Evolutionary conservation across 2,888 invertebrate species (phyloP).

Genomic region (Parasteatoda lunata): DNA sequence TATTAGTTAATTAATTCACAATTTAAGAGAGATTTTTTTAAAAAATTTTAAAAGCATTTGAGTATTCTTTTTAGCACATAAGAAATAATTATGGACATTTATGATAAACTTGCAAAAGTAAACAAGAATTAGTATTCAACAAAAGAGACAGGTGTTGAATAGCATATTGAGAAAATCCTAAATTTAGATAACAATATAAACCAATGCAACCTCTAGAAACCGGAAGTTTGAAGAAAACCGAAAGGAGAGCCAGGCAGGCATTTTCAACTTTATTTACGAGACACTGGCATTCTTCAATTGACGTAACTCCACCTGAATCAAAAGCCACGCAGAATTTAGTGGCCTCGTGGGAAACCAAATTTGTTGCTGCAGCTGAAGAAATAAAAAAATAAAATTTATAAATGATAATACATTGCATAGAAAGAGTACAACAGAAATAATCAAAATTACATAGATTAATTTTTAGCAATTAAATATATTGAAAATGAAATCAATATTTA

Average conservation of each 20-base stretch:
- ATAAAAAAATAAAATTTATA: not conserved
- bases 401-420: no score
- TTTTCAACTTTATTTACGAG: constrained; percentile 42
- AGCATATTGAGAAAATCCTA: not conserved
- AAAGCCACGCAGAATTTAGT: constrained; percentile 61
- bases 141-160: not conserved
- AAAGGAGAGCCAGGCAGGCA: constrained; percentile 43
- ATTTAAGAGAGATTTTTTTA: no score
- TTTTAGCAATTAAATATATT: no score
- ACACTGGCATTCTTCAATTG: constrained; percentile 36
- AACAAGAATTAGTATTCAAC: no score
- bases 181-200: not conserved
- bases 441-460: no score
- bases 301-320: constrained; percentile 19
- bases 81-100: no score
- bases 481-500: no score
- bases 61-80: no score
- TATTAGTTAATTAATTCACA: no score
- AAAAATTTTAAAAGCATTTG: no score
- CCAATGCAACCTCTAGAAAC: constrained; percentile 28
- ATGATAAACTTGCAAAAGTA: no score
- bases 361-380: constrained; percentile 47
- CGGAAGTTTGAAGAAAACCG: constrained; percentile 37
- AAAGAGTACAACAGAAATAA: no score
- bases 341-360: constrained; percentile 62